These are phyloP conservation scores for Netta rufina DNA, from an alignment of 2,797 vertebrate species.

Conservation along the genomic window DNA sequence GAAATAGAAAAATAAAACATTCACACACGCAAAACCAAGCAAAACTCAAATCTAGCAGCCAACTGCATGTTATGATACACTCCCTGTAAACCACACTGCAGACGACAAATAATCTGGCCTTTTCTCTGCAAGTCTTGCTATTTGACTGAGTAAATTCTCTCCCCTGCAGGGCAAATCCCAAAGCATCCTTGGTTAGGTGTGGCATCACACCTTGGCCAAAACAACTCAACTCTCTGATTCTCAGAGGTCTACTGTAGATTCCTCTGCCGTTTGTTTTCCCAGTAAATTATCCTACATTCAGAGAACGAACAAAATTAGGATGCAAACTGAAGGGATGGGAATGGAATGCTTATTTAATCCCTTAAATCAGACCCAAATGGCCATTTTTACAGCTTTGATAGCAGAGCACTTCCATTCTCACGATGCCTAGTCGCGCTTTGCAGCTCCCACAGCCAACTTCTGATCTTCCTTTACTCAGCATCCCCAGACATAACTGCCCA, in stretches of 20 bases:
- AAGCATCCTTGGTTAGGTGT: no score
- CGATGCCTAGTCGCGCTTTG: accelerated
- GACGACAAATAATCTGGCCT: neutral
- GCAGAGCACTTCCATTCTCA: accelerated
- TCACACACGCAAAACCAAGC: accelerated
- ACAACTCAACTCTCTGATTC: neutral
- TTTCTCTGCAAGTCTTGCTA: no score
- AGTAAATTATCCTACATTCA: neutral
- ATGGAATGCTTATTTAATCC: neutral
- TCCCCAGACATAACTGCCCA: neutral
- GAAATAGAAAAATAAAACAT: neutral
- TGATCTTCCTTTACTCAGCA: neutral
- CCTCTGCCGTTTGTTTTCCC: neutral
- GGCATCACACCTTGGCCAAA: neutral
- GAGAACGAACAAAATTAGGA: neutral
- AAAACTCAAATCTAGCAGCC: accelerated
- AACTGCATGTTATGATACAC: accelerated
- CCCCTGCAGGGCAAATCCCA: no score
- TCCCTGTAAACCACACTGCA: no score
- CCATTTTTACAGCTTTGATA: accelerated
- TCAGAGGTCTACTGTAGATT: neutral
- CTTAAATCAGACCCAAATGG: neutral
- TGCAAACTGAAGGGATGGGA: neutral
- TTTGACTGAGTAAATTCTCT: no score
- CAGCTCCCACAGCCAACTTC: neutral